Base-by-base conservation (phyloP, 2,113 vertebrate genomes). In the Platichthys stellatus region DNA sequence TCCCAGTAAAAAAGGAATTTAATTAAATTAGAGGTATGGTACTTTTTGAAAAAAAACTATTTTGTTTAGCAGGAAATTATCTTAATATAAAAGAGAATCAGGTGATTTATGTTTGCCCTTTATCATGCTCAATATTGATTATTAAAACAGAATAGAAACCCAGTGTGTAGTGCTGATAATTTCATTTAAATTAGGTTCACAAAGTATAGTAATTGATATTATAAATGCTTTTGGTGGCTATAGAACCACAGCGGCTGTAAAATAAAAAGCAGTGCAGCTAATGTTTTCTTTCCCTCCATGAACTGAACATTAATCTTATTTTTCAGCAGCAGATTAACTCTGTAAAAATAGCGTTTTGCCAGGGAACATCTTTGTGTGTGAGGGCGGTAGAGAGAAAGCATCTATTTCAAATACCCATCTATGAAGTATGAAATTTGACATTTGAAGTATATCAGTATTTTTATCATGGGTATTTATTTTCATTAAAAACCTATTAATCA, bases 281-380 rank as follows among this genome's bases (percentile, higher is more conserved):
- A n/a, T n/a, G 51, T 54, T 54, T 40, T 57, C n/a, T 57, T 23
- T 23, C n/a, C 11, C n/a, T 57, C 20, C 20, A 38, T 23, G n/a
- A 54, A 54, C 51, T 21, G 54, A 49, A 74, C 20, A 58, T 63
- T 11, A 68, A 68, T 80, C 56, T 47, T 28, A 23, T 15, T 67
- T 45, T 18, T 45, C 23, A 28, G 53, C 54, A 43, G 3, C 17
- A 54, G 1, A 63, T 45, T 9, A 47, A 47, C 5, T 31, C 24
- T 20, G 17, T 12, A 63, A 58, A 21, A 69, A 63, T 21, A 17
- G 13, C 11, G 8, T 14, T n/a, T 24, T 12, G 31, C 10, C 2
- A 69, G 23, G 38, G 13, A 38, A 54, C 21, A 59, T 47, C n/a
- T 38, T 38, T 21, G 20, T 57, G 18, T 12, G 17, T 51, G 40